Conservation (phyloP, 2,113 vertebrate genomes). For the Catagonus wagneri region DNA sequence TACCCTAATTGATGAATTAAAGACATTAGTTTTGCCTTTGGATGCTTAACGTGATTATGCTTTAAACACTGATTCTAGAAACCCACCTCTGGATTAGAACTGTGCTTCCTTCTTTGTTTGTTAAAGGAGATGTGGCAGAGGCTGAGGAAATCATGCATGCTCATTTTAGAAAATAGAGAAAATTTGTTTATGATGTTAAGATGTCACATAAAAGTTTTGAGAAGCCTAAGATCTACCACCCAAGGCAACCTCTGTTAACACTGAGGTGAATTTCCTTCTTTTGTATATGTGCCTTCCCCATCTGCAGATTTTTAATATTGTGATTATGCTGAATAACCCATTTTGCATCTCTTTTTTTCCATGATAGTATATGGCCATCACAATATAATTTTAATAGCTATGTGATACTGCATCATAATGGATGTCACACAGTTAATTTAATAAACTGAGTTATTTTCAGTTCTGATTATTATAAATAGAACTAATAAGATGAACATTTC, state of each 20-base stretch:
- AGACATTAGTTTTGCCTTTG: conserved; percentile 77
- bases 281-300: background rate
- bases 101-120: conserved; percentile 16
- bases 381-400: conserved; percentile 16
- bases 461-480: background rate
- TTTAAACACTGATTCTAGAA: conserved; percentile 68
- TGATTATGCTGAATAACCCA: conserved; percentile 34
- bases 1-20: conserved; percentile 77
- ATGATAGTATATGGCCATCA: background rate
- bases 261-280: background rate
- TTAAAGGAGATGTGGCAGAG: background rate
- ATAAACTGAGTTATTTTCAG: conserved; percentile 17
- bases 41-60: conserved; percentile 73
- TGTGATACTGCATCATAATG: background rate
- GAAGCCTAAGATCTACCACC: background rate
- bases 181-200: background rate
- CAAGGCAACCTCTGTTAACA: background rate
- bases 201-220: background rate
- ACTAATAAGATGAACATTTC: conserved; percentile 5
- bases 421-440: background rate
- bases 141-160: background rate
- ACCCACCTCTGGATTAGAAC: conserved; percentile 33
- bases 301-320: background rate
- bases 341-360: conserved; percentile 48
- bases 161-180: background rate